Percentiles rank a stretch among this genome's conserved stretches.
phyloP scores from a whole-genome alignment of 2,113 vertebrate genomes.

The Excalfactoria chinensis region DNA sequence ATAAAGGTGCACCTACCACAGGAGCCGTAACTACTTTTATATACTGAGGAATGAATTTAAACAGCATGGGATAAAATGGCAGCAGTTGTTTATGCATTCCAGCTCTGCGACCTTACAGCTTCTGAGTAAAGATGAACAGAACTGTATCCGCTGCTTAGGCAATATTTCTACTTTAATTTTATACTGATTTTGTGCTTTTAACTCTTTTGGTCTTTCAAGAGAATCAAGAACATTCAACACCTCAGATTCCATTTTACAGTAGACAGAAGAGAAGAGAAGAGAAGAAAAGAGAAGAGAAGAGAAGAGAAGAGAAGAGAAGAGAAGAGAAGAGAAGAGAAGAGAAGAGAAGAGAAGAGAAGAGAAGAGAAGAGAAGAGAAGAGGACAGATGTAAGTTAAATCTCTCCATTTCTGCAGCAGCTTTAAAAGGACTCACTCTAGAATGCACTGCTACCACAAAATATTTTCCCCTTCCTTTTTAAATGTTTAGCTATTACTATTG shows the following conservation, averaged over 20 bases:
- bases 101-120: neutral
- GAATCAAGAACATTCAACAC: neutral
- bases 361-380: neutral
- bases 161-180: neutral
- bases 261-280: neutral
- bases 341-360: accelerated
- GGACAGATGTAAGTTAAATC: neutral
- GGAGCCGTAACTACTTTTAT: neutral
- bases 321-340: neutral
- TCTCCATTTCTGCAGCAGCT: neutral
- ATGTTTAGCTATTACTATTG: neutral
- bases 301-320: neutral
- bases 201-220: neutral
- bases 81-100: neutral
- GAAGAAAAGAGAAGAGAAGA: accelerated
- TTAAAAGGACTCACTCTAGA: neutral
- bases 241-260: neutral
- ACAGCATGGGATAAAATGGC: neutral
- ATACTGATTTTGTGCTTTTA: neutral
- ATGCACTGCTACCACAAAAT: neutral
- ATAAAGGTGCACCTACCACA: neutral
- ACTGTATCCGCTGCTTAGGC: neutral
- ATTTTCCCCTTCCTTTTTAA: neutral
- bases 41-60: neutral
- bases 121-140: neutral